phyloP scores from a whole-genome alignment of 2,113 vertebrate genomes.

The Rhombomys opimus region DNA sequence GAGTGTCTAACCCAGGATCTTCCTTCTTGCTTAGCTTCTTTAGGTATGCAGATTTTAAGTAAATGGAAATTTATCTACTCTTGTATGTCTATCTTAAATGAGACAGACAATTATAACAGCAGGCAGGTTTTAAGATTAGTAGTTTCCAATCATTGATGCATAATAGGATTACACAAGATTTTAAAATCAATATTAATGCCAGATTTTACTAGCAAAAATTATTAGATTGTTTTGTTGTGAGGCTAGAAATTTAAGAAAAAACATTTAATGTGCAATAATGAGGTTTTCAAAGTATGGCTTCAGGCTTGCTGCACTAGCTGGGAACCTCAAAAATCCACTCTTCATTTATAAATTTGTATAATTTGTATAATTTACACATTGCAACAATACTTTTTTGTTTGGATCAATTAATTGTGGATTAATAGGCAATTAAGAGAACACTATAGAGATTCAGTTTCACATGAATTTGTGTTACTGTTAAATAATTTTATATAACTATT shows the following conservation, averaged over 20 bases:
- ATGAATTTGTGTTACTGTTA: neutral
- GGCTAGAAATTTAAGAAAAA: neutral
- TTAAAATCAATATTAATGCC: neutral
- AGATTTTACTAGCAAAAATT: slow-evolving; percentile 25
- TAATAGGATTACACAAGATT: neutral
- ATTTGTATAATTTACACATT: neutral
- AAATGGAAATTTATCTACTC: neutral
- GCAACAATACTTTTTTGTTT: neutral
- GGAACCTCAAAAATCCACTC: neutral
- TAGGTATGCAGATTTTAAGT: neutral
- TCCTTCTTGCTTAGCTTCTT: too few species aligned
- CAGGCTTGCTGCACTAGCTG: neutral
- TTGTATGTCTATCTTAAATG: neutral
- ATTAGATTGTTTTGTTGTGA: neutral
- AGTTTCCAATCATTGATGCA: neutral
- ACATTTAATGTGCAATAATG: neutral
- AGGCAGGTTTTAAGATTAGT: neutral
- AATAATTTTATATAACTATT: neutral
- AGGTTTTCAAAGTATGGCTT: neutral
- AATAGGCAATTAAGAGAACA: neutral
- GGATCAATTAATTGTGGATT: neutral
- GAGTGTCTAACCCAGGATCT: too few species aligned
- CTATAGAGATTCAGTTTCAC: neutral
- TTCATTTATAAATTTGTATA: neutral
- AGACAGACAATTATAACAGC: neutral